Evolutionary conservation across 2,797 vertebrate species (phyloP).

Genomic region (Acipenser transmontanus): DNA sequence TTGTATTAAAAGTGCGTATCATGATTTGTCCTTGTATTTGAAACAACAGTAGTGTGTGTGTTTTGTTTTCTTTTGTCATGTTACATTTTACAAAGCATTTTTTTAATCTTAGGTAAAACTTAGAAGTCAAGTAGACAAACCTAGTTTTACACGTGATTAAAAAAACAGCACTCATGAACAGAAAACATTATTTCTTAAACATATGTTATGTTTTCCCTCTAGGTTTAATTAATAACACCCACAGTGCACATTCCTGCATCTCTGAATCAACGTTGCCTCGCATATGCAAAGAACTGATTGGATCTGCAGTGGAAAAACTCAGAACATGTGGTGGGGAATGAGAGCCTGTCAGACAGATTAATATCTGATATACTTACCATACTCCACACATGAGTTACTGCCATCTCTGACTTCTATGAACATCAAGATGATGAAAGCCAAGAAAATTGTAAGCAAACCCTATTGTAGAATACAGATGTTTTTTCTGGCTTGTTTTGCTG

Average conservation of each 20-base stretch:
- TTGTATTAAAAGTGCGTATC: too few relatives aligned
- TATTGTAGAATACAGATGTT: too few relatives aligned
- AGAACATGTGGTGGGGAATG: constrained; percentile 46
- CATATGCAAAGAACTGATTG: constrained; percentile 82
- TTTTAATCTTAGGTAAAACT: too few relatives aligned
- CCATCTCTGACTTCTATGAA: constrained; percentile 67
- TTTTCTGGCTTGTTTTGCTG: too few relatives aligned
- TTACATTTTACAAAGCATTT: too few relatives aligned
- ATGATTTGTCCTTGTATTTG: too few relatives aligned
- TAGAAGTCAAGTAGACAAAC: too few relatives aligned
- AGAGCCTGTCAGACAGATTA: constrained; percentile 68
- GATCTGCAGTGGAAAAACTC: constrained; percentile 63
- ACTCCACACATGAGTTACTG: constrained; percentile 50
- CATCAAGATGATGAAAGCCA: constrained; percentile 79
- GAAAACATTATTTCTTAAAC: too few relatives aligned
- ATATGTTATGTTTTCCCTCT: constrained; percentile 3
- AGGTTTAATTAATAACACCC: constrained; percentile 59
- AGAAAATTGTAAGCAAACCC: constrained; percentile 69
- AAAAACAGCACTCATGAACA: too few relatives aligned
- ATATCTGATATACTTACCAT: constrained; percentile 55
- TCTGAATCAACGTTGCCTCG: constrained; percentile 62
- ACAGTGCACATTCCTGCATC: constrained; percentile 38
- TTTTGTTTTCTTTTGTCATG: too few relatives aligned
- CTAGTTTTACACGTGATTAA: too few relatives aligned
- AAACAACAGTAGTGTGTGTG: too few relatives aligned